Percentiles rank a stretch among this genome's conserved stretches.
Conservation (phyloP, 2,113 vertebrate genomes). For the Hylia prasina region DNA sequence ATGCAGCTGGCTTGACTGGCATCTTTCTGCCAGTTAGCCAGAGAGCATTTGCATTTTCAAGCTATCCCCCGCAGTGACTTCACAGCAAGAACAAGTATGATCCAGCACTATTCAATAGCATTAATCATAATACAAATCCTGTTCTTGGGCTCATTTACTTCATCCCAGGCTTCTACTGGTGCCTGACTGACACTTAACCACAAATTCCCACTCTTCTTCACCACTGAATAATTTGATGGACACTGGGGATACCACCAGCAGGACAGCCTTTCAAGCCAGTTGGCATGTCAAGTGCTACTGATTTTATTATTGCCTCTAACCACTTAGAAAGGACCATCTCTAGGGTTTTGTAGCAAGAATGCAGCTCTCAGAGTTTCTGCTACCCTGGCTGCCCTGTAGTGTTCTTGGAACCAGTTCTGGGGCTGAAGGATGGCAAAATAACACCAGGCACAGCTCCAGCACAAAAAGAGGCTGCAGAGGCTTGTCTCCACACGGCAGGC, state of each 20-base stretch:
- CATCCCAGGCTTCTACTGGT: background rate
- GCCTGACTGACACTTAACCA: background rate
- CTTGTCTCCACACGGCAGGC: background rate
- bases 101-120: background rate
- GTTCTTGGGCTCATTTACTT: background rate
- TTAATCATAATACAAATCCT: slow-evolving; percentile 10
- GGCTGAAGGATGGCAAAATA: background rate
- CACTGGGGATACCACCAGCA: background rate
- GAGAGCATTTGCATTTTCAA: background rate
- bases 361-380: background rate
- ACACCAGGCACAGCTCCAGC: background rate
- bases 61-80: background rate
- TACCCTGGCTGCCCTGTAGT: background rate
- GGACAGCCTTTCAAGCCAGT: background rate
- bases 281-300: background rate
- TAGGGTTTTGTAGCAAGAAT: background rate
- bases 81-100: background rate
- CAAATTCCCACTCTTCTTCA: background rate
- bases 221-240: background rate
- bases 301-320: slow-evolving; percentile 2
- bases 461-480: background rate
- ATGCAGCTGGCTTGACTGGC: background rate
- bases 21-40: background rate
- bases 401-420: background rate
- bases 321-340: background rate